Evolutionary conservation across 1,140 invertebrate genomes (phyloP), one percentile per base, ranked within the genome.

Genomic region (Spodoptera litura): DNA sequence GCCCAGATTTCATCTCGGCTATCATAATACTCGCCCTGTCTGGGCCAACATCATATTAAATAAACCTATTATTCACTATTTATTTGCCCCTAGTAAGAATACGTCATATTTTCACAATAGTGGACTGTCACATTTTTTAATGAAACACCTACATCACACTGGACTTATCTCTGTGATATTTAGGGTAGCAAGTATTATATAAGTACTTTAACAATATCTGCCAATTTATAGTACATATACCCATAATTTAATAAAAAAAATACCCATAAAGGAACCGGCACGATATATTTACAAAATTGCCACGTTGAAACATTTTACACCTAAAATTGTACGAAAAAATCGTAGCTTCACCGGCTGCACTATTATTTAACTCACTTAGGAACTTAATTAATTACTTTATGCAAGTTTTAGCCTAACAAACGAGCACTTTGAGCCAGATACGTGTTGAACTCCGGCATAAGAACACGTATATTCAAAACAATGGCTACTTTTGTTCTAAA

Each of bases 301-400:
- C 56, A n/a, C 71, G 38, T 51, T 61, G 35, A 61, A 59, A 74
- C 35, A 25, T 2, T 61, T 61, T 52, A 61, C 38, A 61, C 55
- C 15, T 74, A 38, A 51, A 74, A 49, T 51, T 4, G 38, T 27
- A 49, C 31, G 61, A 74, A 74, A 70, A 74, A 59, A 0, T 59
- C 51, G 20, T 51, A 51, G 31, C 6, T 12, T 74, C 61, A 15
- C 5, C 20, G 20, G 55, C 51, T 74, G 56, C 56, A 74, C 71
- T 74, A 44, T 74, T 74, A 74, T 74, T 74, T 74, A 61, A 59
- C 71, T 61, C 20, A 74, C 71, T 74, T 74, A 74, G 71, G 44
- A 51, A 61, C 56, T 27, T 74, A 74, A 74, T 74, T 74, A 74
- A 74, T 74, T 74, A 74, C 35, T 74, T 74, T 74, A 61, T 61